Evolutionary conservation across 2,113 vertebrate genomes (phyloP).

Genomic region (Rhinoderma darwinii): DNA sequence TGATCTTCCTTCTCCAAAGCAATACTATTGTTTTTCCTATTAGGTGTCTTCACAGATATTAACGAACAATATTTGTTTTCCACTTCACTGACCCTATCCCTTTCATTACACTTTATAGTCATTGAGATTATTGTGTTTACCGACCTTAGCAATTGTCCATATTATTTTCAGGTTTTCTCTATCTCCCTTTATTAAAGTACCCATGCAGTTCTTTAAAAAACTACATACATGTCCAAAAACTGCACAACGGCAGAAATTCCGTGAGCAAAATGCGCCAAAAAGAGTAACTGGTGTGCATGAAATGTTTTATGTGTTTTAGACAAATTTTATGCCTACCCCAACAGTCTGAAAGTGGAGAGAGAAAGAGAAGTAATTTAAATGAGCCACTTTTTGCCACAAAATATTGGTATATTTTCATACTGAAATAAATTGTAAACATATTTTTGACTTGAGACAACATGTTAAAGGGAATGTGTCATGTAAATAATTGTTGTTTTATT

Average conservation of each 20-base stretch:
- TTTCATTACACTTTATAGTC: constrained; percentile 14
- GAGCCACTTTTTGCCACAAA: too few relatives aligned
- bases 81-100: constrained; percentile 39
- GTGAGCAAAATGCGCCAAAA: neutral
- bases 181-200: neutral
- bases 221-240: neutral
- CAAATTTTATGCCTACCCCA: too few relatives aligned
- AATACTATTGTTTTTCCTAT: constrained; percentile 45
- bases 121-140: constrained; percentile 32
- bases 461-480: too few relatives aligned
- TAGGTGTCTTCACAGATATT: constrained; percentile 47
- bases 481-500: too few relatives aligned
- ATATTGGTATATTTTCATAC: too few relatives aligned
- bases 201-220: neutral
- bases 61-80: constrained; percentile 49
- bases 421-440: too few relatives aligned
- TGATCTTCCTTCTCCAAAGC: constrained; percentile 26
- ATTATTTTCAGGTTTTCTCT: neutral
- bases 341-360: too few relatives aligned
- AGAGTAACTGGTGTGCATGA: too few relatives aligned
- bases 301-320: too few relatives aligned
- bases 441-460: too few relatives aligned
- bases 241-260: neutral
- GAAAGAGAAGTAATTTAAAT: too few relatives aligned
- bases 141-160: constrained; percentile 22